Conservation (phyloP, 2,888 invertebrate genomes). For the Phyto melanocephala region DNA sequence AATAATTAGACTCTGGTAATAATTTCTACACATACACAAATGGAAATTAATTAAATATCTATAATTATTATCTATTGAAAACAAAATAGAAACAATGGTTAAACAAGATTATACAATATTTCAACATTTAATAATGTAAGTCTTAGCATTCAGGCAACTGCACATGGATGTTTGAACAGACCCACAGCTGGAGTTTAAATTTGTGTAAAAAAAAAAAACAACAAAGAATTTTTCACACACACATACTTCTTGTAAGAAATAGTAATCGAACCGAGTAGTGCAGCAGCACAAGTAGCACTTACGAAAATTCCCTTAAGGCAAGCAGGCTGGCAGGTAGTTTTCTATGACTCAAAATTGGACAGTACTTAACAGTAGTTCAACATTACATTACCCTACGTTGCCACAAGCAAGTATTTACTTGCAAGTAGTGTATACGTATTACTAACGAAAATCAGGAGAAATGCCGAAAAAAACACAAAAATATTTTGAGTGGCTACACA, state of each 20-base stretch:
- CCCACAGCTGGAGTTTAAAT: conserved; percentile 45
- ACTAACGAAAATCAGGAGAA: too few relatives aligned
- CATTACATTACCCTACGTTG: too few relatives aligned
- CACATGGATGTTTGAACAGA: conserved; percentile 16
- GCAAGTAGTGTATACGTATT: too few relatives aligned
- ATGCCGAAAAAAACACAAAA: too few relatives aligned
- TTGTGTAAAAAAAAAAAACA: conserved; percentile 1
- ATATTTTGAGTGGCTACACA: too few relatives aligned
- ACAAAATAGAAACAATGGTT: background rate
- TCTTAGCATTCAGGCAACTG: background rate
- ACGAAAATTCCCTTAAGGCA: background rate
- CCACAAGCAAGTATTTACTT: too few relatives aligned
- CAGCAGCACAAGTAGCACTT: background rate
- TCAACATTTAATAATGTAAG: conserved; percentile 8
- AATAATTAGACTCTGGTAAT: conserved; percentile 29
- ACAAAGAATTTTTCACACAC: background rate
- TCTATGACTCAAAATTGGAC: background rate
- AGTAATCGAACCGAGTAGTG: background rate
- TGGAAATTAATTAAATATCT: background rate
- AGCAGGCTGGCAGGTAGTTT: conserved; percentile 18
- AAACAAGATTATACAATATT: conserved; percentile 6
- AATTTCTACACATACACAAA: background rate
- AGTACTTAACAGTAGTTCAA: background rate
- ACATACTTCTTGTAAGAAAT: conserved; percentile 8
- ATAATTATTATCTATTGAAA: background rate